phyloP scores from a whole-genome alignment of 2,888 invertebrate species.

The Pseudanteris insignis region DNA sequence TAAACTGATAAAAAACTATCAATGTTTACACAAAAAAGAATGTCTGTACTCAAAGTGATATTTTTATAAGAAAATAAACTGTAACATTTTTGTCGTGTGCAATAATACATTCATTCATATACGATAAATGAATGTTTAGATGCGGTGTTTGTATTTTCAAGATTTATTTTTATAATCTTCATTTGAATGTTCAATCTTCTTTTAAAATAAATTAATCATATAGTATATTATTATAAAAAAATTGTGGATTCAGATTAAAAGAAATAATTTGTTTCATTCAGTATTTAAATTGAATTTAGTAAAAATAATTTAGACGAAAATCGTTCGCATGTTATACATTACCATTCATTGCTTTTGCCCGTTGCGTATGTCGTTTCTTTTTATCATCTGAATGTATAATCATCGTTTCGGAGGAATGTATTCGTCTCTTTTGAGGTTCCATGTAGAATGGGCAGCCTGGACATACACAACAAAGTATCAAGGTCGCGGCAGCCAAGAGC shows the following conservation, averaged over 20 bases:
- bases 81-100: too few relatives aligned
- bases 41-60: too few relatives aligned
- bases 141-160: too few relatives aligned
- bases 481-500: conserved; percentile 75
- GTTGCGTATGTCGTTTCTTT: conserved; percentile 58
- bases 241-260: neutral
- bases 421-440: conserved; percentile 71
- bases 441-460: conserved; percentile 86
- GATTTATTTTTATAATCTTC: too few relatives aligned
- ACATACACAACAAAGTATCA: conserved; percentile 85
- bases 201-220: too few relatives aligned
- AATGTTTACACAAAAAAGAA: too few relatives aligned
- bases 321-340: neutral
- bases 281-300: neutral
- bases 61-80: too few relatives aligned
- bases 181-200: too few relatives aligned
- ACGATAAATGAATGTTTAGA: neutral
- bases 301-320: too few relatives aligned
- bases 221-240: neutral
- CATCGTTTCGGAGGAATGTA: conserved; percentile 62
- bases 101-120: neutral
- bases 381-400: conserved; percentile 56
- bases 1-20: too few relatives aligned
- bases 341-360: conserved; percentile 30
- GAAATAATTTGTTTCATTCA: neutral